Base-by-base conservation (phyloP, 2,888 invertebrate species). In the Oscheius sp. region DNA sequence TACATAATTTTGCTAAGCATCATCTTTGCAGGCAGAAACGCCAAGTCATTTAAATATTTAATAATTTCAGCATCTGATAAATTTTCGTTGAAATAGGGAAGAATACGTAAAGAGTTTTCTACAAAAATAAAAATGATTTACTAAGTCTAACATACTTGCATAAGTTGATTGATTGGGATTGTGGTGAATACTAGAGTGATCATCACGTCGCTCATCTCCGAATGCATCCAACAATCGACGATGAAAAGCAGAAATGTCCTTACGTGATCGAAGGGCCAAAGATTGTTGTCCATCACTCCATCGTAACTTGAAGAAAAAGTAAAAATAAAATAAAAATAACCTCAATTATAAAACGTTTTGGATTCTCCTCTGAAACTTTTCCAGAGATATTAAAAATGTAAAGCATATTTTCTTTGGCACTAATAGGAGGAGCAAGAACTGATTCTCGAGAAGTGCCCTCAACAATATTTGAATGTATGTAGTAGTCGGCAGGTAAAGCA, bases 1-100 rank as follows among this genome's bases (percentile, higher is more conserved):
- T 67, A 73, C 17, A 77, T 75, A 6, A 68, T 67, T 9, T 64
- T 20, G 12, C 73, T 72, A 8, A 79, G 59, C 75, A 79, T 75
- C 69, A 79, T 74, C 50, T 75, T 32, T 1, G 78, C 77, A 20
- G 78, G 78, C 47, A 79, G 66, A 59, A 77, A 73, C 12, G 78
- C 74, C 67, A 79, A 24, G 12, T 73, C 72, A 47, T 77, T 75
- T n/a, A 79, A 68, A 64, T 79, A 79, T 50, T 74, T 70, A 9
- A 71, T 49, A 20, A 75, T 45, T 41, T 69, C 69, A 0, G 51
- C 17, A 9, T 57, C 45, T 2, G 70, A 33, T 6, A 72, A 67
- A n/a, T 74, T 71, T 4, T 32, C 57, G 22, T 61, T 28, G 24
- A 77, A 51, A 12, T 72, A 70, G 2, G 77, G 74, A 5, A 77